Evolutionary conservation across 1,140 invertebrate species (phyloP).

Genomic region (Papilio glaucus): DNA sequence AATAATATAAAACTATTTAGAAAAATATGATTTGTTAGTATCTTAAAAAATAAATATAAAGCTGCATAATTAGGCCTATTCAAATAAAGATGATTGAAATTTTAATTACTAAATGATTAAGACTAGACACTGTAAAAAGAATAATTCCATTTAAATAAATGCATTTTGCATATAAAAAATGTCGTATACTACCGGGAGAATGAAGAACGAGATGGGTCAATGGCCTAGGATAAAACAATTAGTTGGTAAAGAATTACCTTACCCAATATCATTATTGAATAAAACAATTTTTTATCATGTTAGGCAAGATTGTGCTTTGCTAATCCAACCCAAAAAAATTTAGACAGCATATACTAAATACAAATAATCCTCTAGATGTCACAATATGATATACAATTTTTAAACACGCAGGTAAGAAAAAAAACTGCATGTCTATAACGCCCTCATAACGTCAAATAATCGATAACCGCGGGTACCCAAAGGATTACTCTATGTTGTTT

Average conservation of each 20-base stretch:
- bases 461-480: neutral
- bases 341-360: neutral
- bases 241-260: too few species aligned
- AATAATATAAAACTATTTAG: slow-evolving; percentile 30
- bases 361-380: neutral
- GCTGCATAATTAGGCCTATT: slow-evolving; percentile 26
- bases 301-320: neutral
- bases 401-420: neutral
- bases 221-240: too few species aligned
- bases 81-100: neutral
- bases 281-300: neutral
- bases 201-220: too few species aligned
- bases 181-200: neutral
- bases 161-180: neutral
- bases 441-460: too few species aligned
- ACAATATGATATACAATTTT: neutral
- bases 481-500: too few species aligned
- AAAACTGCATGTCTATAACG: too few species aligned
- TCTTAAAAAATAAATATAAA: slow-evolving; percentile 31
- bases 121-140: slow-evolving; percentile 16
- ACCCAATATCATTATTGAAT: too few species aligned
- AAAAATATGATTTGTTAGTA: slow-evolving; percentile 34
- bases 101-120: slow-evolving; percentile 1
- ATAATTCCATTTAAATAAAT: slow-evolving; percentile 19
- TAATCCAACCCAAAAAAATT: neutral